Conservation (phyloP, 2,888 invertebrate genomes). For the Melipona bicolor region DNA sequence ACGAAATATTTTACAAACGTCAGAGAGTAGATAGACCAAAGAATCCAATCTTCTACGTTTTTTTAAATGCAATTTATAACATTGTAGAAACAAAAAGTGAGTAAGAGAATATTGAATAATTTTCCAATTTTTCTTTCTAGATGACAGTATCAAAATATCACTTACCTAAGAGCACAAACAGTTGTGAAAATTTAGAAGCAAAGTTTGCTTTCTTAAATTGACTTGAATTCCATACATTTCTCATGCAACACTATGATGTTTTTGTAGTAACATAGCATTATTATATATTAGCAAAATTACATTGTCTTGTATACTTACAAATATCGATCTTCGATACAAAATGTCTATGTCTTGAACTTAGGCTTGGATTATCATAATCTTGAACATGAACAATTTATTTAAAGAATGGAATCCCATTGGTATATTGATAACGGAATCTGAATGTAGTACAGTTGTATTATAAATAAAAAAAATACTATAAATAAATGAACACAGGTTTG, state of each 20-base stretch:
- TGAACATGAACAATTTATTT: conserved; percentile 35
- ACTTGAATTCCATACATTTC: conserved; percentile 34
- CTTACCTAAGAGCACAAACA: conserved; percentile 38
- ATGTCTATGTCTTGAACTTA: conserved; percentile 47
- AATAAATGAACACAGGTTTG: neutral
- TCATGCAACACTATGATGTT: conserved; percentile 18
- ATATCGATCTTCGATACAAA: conserved; percentile 54
- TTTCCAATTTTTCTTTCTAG: neutral
- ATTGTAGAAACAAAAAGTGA: neutral
- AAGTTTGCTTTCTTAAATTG: conserved; percentile 22
- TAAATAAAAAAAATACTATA: neutral
- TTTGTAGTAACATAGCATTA: conserved; percentile 13
- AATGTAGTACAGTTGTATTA: neutral
- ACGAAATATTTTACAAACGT: neutral
- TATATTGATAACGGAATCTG: neutral
- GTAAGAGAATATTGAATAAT: neutral
- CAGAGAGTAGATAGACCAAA: neutral
- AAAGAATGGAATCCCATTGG: conserved; percentile 30
- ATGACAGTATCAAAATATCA: conserved; percentile 14
- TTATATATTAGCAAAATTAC: conserved; percentile 20
- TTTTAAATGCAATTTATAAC: conserved; percentile 8
- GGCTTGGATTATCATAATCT: conserved; percentile 23
- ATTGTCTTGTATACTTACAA: conserved; percentile 7
- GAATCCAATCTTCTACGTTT: neutral
- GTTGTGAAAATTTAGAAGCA: conserved; percentile 25